phyloP scores from a whole-genome alignment of 2,113 vertebrate species.

The Phaethon lepturus region DNA sequence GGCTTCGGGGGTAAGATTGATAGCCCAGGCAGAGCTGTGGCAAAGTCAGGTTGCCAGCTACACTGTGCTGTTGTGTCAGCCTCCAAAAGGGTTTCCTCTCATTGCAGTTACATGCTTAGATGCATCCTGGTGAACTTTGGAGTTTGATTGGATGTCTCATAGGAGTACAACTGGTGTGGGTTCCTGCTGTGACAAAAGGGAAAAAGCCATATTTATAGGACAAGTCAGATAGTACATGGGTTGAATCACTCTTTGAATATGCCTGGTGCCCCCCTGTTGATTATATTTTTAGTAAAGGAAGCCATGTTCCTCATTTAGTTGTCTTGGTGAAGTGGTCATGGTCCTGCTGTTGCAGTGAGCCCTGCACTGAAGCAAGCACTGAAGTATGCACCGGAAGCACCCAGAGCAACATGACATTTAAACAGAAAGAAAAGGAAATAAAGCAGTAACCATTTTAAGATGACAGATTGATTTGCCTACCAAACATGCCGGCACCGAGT shows the following conservation, averaged over 20 bases:
- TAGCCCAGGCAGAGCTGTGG: accelerated
- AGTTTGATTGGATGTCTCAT: background rate
- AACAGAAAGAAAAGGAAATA: background rate
- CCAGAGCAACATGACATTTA: background rate
- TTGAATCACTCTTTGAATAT: background rate
- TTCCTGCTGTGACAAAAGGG: background rate
- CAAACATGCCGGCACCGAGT: background rate
- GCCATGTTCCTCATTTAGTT: background rate
- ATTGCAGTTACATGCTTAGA: background rate
- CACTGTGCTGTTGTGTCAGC: background rate
- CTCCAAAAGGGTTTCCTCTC: background rate
- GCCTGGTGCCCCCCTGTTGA: background rate
- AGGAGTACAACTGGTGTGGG: background rate
- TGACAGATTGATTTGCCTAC: background rate
- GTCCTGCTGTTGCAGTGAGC: background rate
- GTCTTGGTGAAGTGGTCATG: background rate
- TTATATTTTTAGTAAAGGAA: background rate
- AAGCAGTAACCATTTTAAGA: background rate
- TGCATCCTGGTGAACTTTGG: background rate
- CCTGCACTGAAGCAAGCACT: background rate
- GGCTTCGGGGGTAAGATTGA: background rate
- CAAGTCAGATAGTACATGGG: background rate
- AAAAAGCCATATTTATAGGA: background rate
- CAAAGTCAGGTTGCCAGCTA: background rate
- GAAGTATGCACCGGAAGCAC: background rate